Percentiles rank a stretch among this genome's conserved stretches.
Evolutionary conservation across 2,797 vertebrate species (phyloP).

Genomic region (Glossophaga mutica): DNA sequence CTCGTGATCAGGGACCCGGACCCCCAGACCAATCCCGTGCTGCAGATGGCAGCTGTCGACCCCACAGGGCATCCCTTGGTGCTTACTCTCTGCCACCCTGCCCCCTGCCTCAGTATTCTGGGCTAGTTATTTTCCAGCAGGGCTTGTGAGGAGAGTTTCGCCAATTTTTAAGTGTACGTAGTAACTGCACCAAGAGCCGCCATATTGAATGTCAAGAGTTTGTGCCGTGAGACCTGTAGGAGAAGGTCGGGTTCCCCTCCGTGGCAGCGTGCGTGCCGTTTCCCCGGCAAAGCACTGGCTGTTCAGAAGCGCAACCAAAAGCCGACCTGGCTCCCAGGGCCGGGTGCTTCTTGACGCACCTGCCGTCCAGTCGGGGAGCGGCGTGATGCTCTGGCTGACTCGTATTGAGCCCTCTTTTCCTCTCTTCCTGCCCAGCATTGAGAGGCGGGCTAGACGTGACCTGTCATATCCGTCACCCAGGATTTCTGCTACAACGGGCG

Average conservation of each 20-base stretch:
- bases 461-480: not conserved
- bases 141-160: not conserved
- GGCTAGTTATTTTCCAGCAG: not conserved
- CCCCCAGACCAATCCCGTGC: not conserved
- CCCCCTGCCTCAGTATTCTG: not conserved
- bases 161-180: not conserved
- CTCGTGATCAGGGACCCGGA: not conserved
- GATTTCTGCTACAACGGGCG: not conserved
- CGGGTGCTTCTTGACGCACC: not conserved
- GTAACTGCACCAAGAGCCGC: not conserved
- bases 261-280: not conserved
- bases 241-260: not conserved
- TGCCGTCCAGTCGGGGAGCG: not conserved
- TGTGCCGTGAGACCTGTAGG: not conserved
- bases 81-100: not conserved
- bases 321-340: not conserved
- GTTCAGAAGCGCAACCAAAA: not conserved
- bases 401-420: not conserved
- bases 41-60: accelerated
- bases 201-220: not conserved
- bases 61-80: accelerated
- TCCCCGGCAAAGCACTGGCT: not conserved
- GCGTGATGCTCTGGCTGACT: not conserved
- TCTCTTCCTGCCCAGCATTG: not conserved
- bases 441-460: not conserved